phyloP scores from a whole-genome alignment of 2,888 invertebrate species.

The Phorcus lineatus region DNA sequence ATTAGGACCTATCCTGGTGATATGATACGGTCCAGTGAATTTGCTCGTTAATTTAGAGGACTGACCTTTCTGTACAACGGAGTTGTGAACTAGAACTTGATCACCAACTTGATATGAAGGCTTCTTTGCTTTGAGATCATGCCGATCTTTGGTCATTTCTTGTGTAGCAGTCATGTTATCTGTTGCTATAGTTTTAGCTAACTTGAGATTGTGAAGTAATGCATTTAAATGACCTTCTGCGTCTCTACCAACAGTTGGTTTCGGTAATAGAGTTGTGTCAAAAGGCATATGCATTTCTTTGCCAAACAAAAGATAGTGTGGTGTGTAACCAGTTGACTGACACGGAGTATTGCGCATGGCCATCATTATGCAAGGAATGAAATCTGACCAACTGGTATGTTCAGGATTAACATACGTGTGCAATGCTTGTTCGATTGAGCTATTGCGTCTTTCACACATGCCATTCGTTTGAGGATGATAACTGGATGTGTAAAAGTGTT shows the following conservation, averaged over 20 bases:
- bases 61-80: too few relatives aligned
- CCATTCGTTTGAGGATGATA: conserved; percentile 47
- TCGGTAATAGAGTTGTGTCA: conserved; percentile 37
- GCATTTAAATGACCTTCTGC: conserved; percentile 35
- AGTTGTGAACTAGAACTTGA: too few relatives aligned
- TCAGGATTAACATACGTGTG: conserved; percentile 36
- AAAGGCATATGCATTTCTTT: conserved; percentile 41
- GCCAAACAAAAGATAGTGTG: conserved; percentile 42
- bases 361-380: conserved; percentile 46
- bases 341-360: conserved; percentile 42
- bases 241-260: conserved; percentile 35
- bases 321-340: conserved; percentile 41
- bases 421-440: conserved; percentile 40
- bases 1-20: too few relatives aligned
- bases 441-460: conserved; percentile 44
- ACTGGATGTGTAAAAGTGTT: conserved; percentile 35
- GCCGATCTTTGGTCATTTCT: conserved; percentile 9
- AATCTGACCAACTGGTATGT: conserved; percentile 40
- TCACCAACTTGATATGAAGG: conserved; percentile 33
- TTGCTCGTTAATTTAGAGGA: too few relatives aligned
- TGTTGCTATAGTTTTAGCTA: too few relatives aligned
- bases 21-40: too few relatives aligned
- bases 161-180: too few relatives aligned
- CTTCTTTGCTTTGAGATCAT: conserved; percentile 30
- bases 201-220: conserved; percentile 1